Conservation (phyloP, 2,797 vertebrate species). For the Alca torda region DNA sequence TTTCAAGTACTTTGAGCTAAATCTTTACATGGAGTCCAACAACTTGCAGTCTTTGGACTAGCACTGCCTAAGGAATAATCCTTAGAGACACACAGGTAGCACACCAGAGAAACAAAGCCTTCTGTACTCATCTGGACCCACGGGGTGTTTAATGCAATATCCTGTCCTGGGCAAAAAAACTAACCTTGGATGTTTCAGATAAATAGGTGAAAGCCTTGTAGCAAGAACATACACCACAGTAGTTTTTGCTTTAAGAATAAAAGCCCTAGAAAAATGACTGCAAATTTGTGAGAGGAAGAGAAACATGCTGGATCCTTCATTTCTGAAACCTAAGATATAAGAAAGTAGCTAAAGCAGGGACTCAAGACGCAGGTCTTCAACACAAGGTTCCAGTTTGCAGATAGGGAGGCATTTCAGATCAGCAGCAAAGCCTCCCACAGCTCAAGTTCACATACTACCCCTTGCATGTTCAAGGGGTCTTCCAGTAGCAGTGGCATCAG, state of each 20-base stretch:
- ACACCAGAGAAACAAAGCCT: neutral
- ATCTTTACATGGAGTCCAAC: neutral
- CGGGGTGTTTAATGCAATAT: neutral
- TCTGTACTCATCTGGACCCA: neutral
- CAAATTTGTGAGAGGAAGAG: neutral
- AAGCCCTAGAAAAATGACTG: neutral
- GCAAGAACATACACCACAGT: accelerated
- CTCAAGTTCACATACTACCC: neutral
- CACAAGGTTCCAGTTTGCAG: neutral
- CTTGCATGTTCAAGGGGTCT: accelerated
- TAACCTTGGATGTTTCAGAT: neutral
- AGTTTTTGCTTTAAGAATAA: neutral
- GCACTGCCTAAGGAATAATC: neutral
- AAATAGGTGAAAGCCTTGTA: neutral
- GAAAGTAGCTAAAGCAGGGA: neutral
- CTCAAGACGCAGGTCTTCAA: neutral
- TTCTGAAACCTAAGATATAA: neutral
- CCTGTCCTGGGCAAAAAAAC: neutral
- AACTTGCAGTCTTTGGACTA: neutral
- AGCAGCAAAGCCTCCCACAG: neutral
- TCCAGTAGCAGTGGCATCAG: neutral
- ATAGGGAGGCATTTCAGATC: neutral
- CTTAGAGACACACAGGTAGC: accelerated
- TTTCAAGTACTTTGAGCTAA: neutral
- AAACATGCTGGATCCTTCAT: neutral